Conservation (phyloP, 2,888 invertebrate genomes). For the Ophioninae sp. region DNA sequence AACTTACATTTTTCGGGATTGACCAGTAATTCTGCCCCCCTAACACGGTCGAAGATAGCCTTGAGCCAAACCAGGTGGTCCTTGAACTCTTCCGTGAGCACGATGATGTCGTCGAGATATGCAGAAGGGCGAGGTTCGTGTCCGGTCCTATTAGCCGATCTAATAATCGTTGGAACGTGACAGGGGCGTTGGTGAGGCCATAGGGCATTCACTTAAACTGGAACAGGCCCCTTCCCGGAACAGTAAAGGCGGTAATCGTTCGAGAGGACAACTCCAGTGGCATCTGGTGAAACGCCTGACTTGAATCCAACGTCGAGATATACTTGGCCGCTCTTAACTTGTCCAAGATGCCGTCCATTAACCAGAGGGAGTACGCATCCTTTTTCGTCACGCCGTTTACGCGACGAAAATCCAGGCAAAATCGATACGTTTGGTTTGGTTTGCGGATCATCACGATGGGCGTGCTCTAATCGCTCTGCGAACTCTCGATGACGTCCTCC, state of each 20-base stretch:
- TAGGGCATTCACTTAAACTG: constrained; percentile 6
- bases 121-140: background rate
- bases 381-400: background rate
- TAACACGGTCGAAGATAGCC: background rate
- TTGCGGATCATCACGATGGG: too few relatives aligned
- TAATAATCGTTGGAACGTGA: background rate
- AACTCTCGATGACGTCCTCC: too few relatives aligned
- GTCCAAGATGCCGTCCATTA: background rate
- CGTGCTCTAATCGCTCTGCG: too few relatives aligned
- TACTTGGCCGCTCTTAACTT: background rate
- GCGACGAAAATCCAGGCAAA: constrained; percentile 1
- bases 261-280: background rate
- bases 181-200: background rate
- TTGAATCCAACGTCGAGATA: constrained; percentile 2
- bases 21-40: background rate
- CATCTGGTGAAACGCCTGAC: constrained; percentile 27
- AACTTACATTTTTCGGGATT: background rate
- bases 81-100: background rate
- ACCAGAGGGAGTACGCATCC: background rate
- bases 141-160: background rate
- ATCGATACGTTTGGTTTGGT: background rate
- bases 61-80: background rate
- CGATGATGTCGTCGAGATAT: background rate
- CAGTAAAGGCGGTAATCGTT: background rate
- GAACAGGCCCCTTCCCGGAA: background rate